These are phyloP conservation scores for Falco punctatus DNA, from an alignment of 2,113 vertebrate genomes.

Conservation along the genomic window DNA sequence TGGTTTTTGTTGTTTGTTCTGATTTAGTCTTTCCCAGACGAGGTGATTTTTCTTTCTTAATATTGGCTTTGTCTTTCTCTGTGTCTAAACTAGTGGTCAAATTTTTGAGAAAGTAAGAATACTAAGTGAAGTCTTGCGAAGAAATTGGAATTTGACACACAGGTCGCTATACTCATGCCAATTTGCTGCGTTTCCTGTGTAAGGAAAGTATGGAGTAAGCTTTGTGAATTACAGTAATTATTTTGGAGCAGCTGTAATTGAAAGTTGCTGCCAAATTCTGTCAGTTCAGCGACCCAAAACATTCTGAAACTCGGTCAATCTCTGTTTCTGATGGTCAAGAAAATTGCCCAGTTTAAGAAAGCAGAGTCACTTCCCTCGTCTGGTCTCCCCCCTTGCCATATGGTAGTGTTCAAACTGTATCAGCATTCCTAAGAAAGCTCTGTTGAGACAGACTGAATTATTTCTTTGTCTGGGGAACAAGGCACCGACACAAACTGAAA, in stretches of 20 bases:
- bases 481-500: constrained; percentile 8
- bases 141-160: background rate
- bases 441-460: background rate
- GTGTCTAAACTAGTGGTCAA: background rate
- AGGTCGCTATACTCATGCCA: background rate
- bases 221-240: background rate
- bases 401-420: background rate
- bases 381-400: background rate
- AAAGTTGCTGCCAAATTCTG: constrained; percentile 12
- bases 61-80: background rate
- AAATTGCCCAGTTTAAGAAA: constrained; percentile 35
- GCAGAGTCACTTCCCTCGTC: background rate
- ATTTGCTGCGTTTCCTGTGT: background rate
- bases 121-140: background rate
- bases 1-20: background rate
- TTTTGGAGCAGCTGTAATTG: background rate
- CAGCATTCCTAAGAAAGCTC: constrained; percentile 33
- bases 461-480: constrained; percentile 35
- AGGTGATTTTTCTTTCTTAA: background rate
- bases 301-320: background rate
- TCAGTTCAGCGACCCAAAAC: background rate
- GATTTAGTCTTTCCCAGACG: background rate
- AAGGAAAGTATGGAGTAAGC: background rate
- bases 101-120: background rate
- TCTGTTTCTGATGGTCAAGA: background rate